Evolutionary conservation across 2,797 vertebrate genomes (phyloP), one percentile per base, ranked within the genome.

Genomic region (Hydrocynus forskahlii): DNA sequence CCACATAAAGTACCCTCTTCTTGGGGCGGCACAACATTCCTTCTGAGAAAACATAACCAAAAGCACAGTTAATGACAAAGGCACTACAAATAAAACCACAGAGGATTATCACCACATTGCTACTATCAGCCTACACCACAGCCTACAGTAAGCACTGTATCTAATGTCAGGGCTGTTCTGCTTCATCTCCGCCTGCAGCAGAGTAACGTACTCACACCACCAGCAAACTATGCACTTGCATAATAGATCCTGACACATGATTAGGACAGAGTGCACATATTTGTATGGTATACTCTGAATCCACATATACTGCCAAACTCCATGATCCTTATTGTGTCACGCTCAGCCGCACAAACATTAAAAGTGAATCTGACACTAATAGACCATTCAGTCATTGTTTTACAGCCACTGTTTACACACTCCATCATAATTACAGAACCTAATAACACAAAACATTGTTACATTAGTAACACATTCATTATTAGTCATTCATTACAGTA

Each of bases 401-500:
- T 8, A 60, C 35, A 23, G 19, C 9, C 67, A 50, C 50, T 57
- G 62, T 71, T 64, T 64, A 54, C 62, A 64, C 19, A 75, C 60
- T 55, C 63, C 14, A 8, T 71, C 59, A 64, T 76, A 81, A 76
- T 63, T 76, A 57, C 66, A 29, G n/a, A 3, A 5, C 2, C 13
- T 43, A 70, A 71, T 76, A 60, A 71, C 66, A 74, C 48, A 7
- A 35, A 55, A 23, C 63, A 81, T 63, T 23, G 71, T 76, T 81
- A 71, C 66, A 81, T 76, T 76, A 76, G 67, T 55, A 63, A 63
- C 73, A 63, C 50, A 59, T 67, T 66, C 72, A 68, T 29, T 17
- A 67, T 67, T 76, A 81, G 64, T 76, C 73, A 76, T 70, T 59
- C n/a, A 62, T 76, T 76, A 76, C 19, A 70, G 63, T 17, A 17